These are phyloP conservation scores for Onychostruthus taczanowskii DNA, from an alignment of 2,113 vertebrate species.

Conservation along the genomic window DNA sequence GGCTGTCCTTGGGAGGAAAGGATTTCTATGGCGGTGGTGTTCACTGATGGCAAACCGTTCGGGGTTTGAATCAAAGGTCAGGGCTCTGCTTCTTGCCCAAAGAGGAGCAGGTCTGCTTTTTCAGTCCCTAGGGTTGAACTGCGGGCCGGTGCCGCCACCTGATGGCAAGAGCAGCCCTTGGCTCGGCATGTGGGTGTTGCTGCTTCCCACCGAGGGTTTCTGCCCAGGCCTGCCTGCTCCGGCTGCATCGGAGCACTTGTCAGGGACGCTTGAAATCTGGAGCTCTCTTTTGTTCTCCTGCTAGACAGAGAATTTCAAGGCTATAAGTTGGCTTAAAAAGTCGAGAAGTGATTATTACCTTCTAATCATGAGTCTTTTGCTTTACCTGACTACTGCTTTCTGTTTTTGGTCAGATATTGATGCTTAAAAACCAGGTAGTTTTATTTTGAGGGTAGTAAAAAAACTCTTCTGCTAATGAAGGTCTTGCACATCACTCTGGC, in stretches of 20 bases:
- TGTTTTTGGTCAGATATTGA: neutral
- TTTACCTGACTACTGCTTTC: neutral
- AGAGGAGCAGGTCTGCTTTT: neutral
- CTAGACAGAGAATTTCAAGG: neutral
- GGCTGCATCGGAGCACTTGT: neutral
- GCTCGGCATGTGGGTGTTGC: rapidly evolving
- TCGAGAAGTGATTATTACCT: neutral
- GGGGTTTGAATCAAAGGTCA: neutral
- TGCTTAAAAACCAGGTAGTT: neutral
- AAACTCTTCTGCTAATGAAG: rapidly evolving
- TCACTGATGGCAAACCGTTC: neutral
- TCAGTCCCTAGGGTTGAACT: rapidly evolving
- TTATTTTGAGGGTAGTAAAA: neutral
- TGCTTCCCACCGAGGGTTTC: rapidly evolving
- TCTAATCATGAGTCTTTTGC: rapidly evolving
- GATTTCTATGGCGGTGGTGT: rapidly evolving
- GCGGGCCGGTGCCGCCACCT: constrained; percentile 1
- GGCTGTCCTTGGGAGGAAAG: neutral
- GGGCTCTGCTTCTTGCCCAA: neutral
- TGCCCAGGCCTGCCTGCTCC: rapidly evolving
- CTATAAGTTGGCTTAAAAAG: neutral
- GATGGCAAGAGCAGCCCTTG: neutral
- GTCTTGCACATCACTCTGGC: neutral
- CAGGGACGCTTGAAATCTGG: neutral
- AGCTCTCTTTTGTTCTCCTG: neutral